Conservation (phyloP, 2,797 vertebrate species). For the Otolemur crassicaudatus region DNA sequence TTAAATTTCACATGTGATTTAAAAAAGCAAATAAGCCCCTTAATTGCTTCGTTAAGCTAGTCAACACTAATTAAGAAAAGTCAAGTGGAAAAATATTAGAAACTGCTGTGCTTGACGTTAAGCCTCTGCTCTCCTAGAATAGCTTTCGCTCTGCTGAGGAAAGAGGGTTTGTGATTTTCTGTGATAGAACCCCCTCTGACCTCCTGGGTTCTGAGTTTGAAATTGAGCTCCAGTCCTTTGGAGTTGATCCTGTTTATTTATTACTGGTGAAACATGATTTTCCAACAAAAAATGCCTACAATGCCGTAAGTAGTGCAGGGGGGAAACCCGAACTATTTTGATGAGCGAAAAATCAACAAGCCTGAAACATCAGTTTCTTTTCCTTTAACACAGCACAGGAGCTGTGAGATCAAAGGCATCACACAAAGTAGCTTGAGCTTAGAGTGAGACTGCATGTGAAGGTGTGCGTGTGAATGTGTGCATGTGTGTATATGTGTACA, state of each 20-base stretch:
- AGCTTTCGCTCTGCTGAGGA: slow-evolving; percentile 39
- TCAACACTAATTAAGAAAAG: slow-evolving; percentile 83
- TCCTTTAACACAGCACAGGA: background rate
- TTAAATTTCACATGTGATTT: slow-evolving; percentile 83
- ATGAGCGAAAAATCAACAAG: slow-evolving; percentile 17
- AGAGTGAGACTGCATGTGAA: background rate
- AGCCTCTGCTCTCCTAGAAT: background rate
- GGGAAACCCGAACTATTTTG: slow-evolving; percentile 53
- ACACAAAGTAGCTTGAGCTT: background rate
- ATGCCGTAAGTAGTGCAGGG: slow-evolving; percentile 41
- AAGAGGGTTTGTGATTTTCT: slow-evolving; percentile 55
- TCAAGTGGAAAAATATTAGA: slow-evolving; percentile 80
- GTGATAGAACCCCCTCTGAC: slow-evolving; percentile 58
- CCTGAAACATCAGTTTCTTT: background rate
- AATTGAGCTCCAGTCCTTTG: slow-evolving; percentile 68
- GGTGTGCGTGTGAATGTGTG: background rate
- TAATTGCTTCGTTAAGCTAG: slow-evolving; percentile 85
- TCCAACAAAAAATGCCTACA: slow-evolving; percentile 53
- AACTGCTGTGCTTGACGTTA: slow-evolving; percentile 75
- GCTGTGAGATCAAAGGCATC: background rate
- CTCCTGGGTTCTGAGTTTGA: slow-evolving; percentile 69
- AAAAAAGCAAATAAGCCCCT: slow-evolving; percentile 82
- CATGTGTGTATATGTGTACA: accelerated
- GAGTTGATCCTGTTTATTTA: slow-evolving; percentile 58
- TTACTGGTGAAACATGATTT: slow-evolving; percentile 67